phyloP scores from a whole-genome alignment of 2,888 invertebrate genomes.

The Meteorus cinctellus region DNA sequence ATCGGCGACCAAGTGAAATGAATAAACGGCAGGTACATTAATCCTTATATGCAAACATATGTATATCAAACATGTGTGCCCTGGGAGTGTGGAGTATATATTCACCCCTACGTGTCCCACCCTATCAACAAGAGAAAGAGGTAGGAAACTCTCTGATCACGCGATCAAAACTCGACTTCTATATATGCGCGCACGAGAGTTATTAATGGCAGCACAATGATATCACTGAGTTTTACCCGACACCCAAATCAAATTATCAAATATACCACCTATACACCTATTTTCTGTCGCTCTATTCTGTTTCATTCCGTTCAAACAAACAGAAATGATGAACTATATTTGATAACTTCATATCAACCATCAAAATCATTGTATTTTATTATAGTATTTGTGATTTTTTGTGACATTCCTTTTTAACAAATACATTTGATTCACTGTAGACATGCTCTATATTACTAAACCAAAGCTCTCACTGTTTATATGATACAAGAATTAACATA shows the following conservation, averaged over 20 bases:
- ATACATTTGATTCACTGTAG: too few species aligned
- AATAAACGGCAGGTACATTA: background rate
- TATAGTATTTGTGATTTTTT: too few species aligned
- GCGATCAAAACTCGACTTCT: slow-evolving; percentile 63
- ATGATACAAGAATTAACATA: too few species aligned
- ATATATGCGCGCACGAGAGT: background rate
- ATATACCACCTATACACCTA: background rate
- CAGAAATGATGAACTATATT: background rate
- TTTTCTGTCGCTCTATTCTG: background rate
- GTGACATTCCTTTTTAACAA: too few species aligned
- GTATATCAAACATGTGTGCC: background rate
- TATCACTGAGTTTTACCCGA: slow-evolving; percentile 13
- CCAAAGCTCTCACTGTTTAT: too few species aligned
- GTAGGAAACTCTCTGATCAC: slow-evolving; percentile 59
- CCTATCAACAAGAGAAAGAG: background rate
- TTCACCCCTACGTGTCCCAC: background rate
- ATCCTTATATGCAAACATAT: background rate
- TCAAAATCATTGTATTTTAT: too few species aligned
- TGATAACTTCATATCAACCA: too few species aligned
- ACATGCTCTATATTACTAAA: too few species aligned
- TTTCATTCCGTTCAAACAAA: background rate
- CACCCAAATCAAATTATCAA: background rate
- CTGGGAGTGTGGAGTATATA: background rate
- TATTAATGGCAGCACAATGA: slow-evolving; percentile 13
- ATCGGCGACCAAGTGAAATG: background rate